phyloP scores from a whole-genome alignment of 53 echinoderm and acorn worm genomes.

The Arbacia lixula region DNA sequence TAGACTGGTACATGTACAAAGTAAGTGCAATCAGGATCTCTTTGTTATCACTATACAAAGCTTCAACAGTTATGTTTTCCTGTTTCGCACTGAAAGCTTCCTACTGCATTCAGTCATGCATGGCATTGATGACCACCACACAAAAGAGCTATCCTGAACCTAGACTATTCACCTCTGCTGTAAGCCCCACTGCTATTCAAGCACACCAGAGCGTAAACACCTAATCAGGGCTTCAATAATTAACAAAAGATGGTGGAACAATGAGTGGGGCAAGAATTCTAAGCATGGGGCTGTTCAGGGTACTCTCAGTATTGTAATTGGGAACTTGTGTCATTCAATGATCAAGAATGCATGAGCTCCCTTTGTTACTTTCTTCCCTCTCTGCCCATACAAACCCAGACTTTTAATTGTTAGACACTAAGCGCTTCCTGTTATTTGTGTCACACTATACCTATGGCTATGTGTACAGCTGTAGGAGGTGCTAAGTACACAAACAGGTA shows the following conservation, averaged over 20 bases:
- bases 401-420: constrained; percentile 32
- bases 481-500: no score
- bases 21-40: no score
- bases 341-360: not conserved
- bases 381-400: not conserved
- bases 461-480: no score
- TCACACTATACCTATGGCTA: no score
- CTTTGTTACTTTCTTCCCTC: not conserved
- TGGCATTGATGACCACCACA: constrained; percentile 14
- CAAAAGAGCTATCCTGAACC: constrained; percentile 1
- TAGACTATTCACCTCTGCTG: not conserved
- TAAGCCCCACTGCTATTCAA: not conserved
- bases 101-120: constrained; percentile 21
- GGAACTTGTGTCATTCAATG: no score
- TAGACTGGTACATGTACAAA: no score
- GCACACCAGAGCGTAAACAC: constrained; percentile 30
- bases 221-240: constrained; percentile 24
- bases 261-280: constrained; percentile 18
- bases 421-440: constrained; percentile 55
- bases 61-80: constrained; percentile 32
- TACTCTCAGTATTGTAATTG: no score
- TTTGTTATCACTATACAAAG: no score
- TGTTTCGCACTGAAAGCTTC: constrained; percentile 40
- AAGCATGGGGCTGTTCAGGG: constrained; percentile 9
- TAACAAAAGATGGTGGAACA: constrained; percentile 37